phyloP scores from a whole-genome alignment of 2,888 invertebrate species.

The Plebejus melissa region DNA sequence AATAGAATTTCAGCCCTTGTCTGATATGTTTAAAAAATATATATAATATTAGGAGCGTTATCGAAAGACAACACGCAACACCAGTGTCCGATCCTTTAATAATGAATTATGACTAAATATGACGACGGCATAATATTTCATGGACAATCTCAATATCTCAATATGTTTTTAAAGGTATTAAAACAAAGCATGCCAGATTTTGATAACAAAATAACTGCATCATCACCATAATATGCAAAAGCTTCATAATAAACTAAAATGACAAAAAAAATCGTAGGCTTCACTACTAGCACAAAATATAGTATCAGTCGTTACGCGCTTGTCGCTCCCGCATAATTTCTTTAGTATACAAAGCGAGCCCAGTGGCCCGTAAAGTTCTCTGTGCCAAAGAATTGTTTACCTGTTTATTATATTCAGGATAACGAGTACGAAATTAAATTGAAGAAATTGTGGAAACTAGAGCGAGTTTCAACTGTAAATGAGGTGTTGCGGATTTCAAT shows the following conservation, averaged over 20 bases:
- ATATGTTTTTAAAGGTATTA: no score
- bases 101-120: no score
- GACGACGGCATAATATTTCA: no score
- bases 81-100: no score
- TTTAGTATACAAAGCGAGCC: constrained; percentile 41
- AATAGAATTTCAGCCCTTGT: no score
- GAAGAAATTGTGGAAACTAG: neutral
- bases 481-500: neutral
- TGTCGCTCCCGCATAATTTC: constrained; percentile 37
- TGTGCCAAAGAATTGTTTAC: constrained; percentile 27
- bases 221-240: neutral
- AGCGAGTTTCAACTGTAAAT: neutral
- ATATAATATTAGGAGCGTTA: no score
- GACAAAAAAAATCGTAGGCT: constrained; percentile 21
- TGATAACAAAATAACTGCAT: neutral
- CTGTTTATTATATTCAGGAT: constrained; percentile 24
- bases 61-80: no score
- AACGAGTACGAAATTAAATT: constrained; percentile 20
- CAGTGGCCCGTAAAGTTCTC: constrained; percentile 33
- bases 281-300: neutral
- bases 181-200: neutral
- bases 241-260: constrained; percentile 27
- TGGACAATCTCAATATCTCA: no score
- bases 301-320: constrained; percentile 19
- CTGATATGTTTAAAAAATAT: no score